Evolutionary conservation across 2,797 vertebrate genomes (phyloP), one percentile per base, ranked within the genome.

Genomic region (Ciconia nigra): DNA sequence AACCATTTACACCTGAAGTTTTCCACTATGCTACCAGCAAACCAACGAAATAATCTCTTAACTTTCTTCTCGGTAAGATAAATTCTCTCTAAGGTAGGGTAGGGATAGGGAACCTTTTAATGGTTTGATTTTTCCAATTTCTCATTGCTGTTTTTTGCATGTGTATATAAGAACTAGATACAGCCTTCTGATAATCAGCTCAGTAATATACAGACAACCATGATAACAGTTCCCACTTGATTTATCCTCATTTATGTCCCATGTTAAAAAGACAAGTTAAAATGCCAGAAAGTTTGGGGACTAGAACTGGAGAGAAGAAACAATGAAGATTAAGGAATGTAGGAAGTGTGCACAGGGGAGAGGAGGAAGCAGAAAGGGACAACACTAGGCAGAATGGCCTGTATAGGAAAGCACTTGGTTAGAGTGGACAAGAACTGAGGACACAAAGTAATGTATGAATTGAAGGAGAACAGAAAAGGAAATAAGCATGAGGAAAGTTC

Each of bases 131-230:
- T 91, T 87, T 58, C n/a, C 13, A 28, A 12, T 46, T 92, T 85
- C 37, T 69, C 6, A 12, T 44, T 57, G 7, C 4, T 44, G 0
- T 8, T 17, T 79, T 79, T 87, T 74, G 14, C 26, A 25, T 28
- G 8, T 26, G 2, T 66, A 6, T 25, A 2, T 19, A n/a, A 71
- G 15, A 63, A 82, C 19, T 49, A 62, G 6, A 35, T 13, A 35
- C 6, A 79, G 1, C 3, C 18, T 83, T 79, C 19, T 44, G 19
- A 37, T 33, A 52, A 65, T 35, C 19, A 58, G 13, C 7, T 83
- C 28, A 13, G 15, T n/a, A 49, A 55, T 39, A 35, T 3, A 24
- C 4, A 73, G n/a, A 17, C 3, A 47, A 19, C 13, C 0, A 0
- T 61, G 37, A 55, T 35, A 33, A 37, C 9, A 66, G 5, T 35